These are phyloP conservation scores for Nasonovia ribisnigri DNA, from an alignment of 2,888 invertebrate genomes.

Conservation along the genomic window DNA sequence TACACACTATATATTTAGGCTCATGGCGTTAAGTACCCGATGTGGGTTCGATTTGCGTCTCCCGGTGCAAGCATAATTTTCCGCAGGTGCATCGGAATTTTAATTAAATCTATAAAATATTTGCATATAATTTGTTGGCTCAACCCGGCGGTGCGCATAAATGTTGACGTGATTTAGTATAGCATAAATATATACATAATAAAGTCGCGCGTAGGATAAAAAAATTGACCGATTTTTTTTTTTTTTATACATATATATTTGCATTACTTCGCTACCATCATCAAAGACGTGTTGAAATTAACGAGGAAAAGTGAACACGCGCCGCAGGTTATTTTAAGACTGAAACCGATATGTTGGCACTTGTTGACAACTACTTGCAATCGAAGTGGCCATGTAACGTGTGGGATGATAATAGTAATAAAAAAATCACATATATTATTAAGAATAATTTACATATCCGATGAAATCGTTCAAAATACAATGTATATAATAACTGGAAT, in stretches of 20 bases:
- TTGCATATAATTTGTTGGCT: slow-evolving; percentile 39
- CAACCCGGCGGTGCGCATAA: background rate
- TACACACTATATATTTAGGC: background rate
- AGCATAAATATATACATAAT: background rate
- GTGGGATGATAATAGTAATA: slow-evolving; percentile 19
- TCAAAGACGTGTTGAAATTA: slow-evolving; percentile 34
- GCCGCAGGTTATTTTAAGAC: slow-evolving; percentile 50
- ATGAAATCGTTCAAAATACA: background rate
- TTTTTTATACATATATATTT: background rate
- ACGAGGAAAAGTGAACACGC: slow-evolving; percentile 21
- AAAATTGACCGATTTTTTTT: slow-evolving; percentile 24
- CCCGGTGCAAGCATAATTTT: background rate
- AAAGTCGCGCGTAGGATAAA: background rate
- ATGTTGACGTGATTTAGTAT: slow-evolving; percentile 23
- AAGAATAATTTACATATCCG: background rate
- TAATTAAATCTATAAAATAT: slow-evolving; percentile 31
- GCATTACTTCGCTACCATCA: too few species aligned
- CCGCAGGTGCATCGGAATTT: slow-evolving; percentile 22
- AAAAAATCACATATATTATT: background rate
- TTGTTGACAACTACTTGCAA: slow-evolving; percentile 38
- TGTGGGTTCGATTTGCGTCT: background rate
- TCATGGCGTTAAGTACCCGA: background rate
- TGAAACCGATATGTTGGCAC: slow-evolving; percentile 47
- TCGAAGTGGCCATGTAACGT: background rate
- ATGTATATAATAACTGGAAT: background rate